phyloP scores from a whole-genome alignment of 1,140 invertebrate species.

The Trachymyrmex septentrionalis region DNA sequence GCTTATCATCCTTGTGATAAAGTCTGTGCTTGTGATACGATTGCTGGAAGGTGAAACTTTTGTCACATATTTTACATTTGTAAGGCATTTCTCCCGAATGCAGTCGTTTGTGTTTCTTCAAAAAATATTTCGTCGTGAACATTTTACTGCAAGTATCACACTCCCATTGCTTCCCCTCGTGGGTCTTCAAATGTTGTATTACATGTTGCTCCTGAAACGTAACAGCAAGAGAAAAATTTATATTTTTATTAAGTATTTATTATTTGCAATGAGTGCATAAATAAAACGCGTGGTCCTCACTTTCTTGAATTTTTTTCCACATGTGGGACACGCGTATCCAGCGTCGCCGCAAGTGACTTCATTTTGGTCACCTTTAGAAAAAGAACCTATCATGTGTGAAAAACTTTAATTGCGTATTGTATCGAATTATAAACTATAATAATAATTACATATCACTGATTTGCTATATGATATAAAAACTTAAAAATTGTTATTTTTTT shows the following conservation, averaged over 20 bases:
- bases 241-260: neutral
- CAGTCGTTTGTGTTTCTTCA: constrained; percentile 95
- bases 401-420: constrained; percentile 22
- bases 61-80: constrained; percentile 93
- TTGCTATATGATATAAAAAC: too few relatives aligned
- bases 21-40: constrained; percentile 96
- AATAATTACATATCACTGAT: too few relatives aligned
- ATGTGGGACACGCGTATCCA: constrained; percentile 84
- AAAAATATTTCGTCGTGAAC: constrained; percentile 96
- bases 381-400: constrained; percentile 68
- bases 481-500: too few relatives aligned
- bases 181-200: constrained; percentile 87
- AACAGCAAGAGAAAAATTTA: constrained; percentile 3
- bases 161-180: constrained; percentile 91
- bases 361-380: constrained; percentile 75
- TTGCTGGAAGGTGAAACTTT: constrained; percentile 96
- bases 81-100: constrained; percentile 96
- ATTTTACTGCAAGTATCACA: constrained; percentile 94
- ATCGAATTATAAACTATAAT: constrained; percentile 1
- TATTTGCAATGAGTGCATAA: too few relatives aligned
- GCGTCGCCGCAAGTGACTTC: constrained; percentile 76
- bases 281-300: constrained; percentile 72
- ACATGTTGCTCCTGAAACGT: constrained; percentile 86
- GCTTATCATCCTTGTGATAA: constrained; percentile 95
- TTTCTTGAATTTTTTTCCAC: constrained; percentile 87